Evolutionary conservation across 1,140 invertebrate species (phyloP).

Genomic region (Phymorhynchus buccinoides): DNA sequence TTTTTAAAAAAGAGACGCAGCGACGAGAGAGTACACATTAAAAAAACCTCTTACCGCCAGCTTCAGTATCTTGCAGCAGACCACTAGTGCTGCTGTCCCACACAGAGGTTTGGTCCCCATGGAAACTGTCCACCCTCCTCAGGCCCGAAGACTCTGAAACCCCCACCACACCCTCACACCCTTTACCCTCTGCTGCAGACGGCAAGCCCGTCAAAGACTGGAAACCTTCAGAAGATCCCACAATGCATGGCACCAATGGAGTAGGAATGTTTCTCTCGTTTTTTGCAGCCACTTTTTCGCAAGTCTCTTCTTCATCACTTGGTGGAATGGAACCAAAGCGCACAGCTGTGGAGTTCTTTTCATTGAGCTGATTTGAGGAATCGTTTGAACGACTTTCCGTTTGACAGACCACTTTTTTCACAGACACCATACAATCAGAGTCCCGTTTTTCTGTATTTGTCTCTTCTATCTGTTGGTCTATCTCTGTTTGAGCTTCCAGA

Average conservation of each 20-base stretch:
- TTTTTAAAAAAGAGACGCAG: no score
- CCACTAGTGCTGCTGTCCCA: constrained; percentile 54
- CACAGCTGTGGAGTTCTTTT: neutral
- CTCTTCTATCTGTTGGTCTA: neutral
- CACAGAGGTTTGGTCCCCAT: constrained; percentile 45
- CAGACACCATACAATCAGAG: neutral
- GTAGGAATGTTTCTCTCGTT: neutral
- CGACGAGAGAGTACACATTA: no score
- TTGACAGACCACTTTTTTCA: neutral
- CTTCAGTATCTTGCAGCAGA: neutral
- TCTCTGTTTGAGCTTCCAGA: constrained; percentile 24
- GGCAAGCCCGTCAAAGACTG: neutral
- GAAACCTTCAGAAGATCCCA: neutral
- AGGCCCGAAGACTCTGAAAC: neutral
- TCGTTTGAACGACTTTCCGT: neutral
- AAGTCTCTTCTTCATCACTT: neutral
- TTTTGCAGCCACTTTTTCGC: neutral
- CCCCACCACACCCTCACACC: neutral
- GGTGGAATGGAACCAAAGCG: neutral
- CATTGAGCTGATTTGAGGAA: neutral
- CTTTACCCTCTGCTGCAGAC: neutral
- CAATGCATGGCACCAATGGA: neutral
- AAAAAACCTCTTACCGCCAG: no score
- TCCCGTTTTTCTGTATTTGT: neutral
- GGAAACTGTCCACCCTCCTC: constrained; percentile 32